These are phyloP conservation scores for Hemibagrus guttatus DNA, from an alignment of 2,797 vertebrate species.

Conservation along the genomic window DNA sequence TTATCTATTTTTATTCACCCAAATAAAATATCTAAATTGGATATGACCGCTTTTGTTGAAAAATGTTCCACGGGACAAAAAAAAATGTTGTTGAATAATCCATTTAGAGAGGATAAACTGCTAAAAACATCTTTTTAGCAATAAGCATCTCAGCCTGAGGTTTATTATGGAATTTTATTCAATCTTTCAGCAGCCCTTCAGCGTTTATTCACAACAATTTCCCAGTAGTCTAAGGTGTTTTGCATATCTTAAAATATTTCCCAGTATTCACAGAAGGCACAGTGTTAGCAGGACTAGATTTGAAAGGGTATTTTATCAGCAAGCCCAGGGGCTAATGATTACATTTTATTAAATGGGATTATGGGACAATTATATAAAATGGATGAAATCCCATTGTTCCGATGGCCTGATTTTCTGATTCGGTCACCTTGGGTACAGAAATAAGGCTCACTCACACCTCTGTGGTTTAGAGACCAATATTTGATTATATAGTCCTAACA, in stretches of 20 bases:
- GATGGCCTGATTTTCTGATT: constrained; percentile 15
- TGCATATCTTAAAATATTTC: constrained; percentile 11
- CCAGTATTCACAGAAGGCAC: not conserved
- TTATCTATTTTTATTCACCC: not conserved
- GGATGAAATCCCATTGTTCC: constrained; percentile 7
- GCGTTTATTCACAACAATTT: not conserved
- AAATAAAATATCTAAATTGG: not conserved
- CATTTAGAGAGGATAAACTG: not conserved
- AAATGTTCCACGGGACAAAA: not conserved
- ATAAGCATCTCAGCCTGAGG: not conserved
- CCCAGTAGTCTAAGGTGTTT: constrained; percentile 18
- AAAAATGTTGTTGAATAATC: not conserved
- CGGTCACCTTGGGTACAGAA: constrained; percentile 3
- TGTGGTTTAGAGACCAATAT: not conserved
- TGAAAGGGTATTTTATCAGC: not conserved
- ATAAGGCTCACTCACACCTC: not conserved
- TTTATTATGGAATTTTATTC: constrained; percentile 8
- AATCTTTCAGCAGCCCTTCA: constrained; percentile 2
- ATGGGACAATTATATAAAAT: constrained; percentile 14
- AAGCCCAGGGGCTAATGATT: not conserved
- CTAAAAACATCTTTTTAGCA: constrained; percentile 1
- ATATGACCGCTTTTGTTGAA: constrained; percentile 5
- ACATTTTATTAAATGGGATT: constrained; percentile 18
- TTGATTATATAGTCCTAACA: not conserved
- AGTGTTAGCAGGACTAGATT: not conserved